Evolutionary conservation across 2,113 vertebrate genomes (phyloP), one percentile per base, ranked within the genome.

Genomic region (Raphicerus campestris): DNA sequence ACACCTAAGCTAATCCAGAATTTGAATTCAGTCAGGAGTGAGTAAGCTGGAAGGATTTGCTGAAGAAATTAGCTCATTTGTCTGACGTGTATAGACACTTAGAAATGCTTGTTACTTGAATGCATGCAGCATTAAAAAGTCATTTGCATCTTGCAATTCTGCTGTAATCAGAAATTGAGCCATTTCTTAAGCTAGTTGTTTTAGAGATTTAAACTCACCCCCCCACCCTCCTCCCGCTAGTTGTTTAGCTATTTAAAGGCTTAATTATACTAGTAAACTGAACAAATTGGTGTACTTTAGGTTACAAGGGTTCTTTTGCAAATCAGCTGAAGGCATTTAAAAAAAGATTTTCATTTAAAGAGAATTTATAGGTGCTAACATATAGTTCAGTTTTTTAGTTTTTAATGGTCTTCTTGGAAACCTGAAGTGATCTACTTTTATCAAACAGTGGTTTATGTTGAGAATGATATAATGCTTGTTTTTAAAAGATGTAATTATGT

Each of bases 341-440:
- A 93, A 95, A 93, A 86, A 45, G 70, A 78, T 95, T 95, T 97
- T 97, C 66, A 97, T 83, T 97, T 97, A 86, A 87, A 94, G 93
- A 85, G 39, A 90, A 96, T 97, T 96, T 97, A 47, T 97, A 55
- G 77, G 8, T 87, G 78, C 39, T 97, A 93, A 92, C 95, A 96
- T 97, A 92, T 98, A 97, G 94, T 91, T 97, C 82, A 95, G 88
- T 22, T 93, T 96, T 75, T 90, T 96, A 66, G 87, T 94, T 98
- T 97, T 97, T 95, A 94, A 98, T 89, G 82, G 97, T 96, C 55
- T 92, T 98, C 96, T 91, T 97, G 96, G 83, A 89, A 98, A 95
- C 81, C 96, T 98, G 92, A 96, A 97, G 83, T 97, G 97, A 87
- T 97, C 47, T 98, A 96, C 83, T 97, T 98, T 84, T 97, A 95